These are phyloP conservation scores for Eueremaeus valkanovi DNA, from an alignment of 2,888 invertebrate species.

Conservation along the genomic window DNA sequence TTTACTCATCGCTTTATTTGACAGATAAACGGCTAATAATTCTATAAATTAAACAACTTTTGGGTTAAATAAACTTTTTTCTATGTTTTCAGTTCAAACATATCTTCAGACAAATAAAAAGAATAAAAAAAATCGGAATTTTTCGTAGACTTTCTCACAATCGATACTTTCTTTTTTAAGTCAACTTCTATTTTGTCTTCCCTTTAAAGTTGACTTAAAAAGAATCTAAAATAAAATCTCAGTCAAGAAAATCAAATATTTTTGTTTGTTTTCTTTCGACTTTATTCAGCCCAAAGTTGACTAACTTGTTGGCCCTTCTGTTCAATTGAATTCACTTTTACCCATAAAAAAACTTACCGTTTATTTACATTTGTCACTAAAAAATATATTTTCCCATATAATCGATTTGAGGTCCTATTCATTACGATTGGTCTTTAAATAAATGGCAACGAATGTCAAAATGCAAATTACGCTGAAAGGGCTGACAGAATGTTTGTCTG, in stretches of 20 bases:
- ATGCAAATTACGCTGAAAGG: background rate
- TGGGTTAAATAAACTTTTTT: constrained; percentile 2
- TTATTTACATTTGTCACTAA: background rate
- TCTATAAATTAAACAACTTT: background rate
- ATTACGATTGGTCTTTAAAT: background rate
- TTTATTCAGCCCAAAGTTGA: background rate
- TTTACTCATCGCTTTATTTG: background rate
- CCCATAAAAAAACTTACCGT: background rate
- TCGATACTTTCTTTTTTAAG: background rate
- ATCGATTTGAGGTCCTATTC: background rate
- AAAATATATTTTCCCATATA: background rate
- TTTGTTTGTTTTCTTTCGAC: background rate
- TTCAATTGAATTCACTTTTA: constrained; percentile 4
- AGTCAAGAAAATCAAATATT: background rate
- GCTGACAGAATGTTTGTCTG: background rate
- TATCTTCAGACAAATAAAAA: background rate
- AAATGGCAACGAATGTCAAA: constrained; percentile 13
- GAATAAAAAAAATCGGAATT: background rate
- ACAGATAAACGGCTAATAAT: background rate
- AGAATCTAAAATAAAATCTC: background rate
- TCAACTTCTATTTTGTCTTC: background rate
- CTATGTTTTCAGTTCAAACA: background rate
- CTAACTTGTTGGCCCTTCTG: background rate
- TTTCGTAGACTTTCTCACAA: background rate
- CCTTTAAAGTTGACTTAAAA: background rate